Evolutionary conservation across 1,140 invertebrate species (phyloP).

Genomic region (Drosophila serrata): DNA sequence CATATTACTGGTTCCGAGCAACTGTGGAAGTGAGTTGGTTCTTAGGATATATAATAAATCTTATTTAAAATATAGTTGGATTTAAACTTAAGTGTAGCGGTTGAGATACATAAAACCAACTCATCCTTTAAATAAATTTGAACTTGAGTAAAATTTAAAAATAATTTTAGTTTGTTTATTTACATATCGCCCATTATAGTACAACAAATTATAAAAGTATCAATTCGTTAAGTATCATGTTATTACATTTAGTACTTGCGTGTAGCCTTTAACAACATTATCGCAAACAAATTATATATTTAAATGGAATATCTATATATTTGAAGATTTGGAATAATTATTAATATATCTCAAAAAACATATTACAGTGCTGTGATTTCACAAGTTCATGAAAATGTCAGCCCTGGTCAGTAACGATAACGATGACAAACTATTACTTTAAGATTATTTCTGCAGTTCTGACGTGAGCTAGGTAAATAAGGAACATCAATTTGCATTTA

Average conservation of each 20-base stretch:
- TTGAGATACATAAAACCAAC: too few relatives aligned
- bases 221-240: neutral
- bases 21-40: neutral
- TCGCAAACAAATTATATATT: neutral
- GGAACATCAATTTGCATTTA: too few relatives aligned
- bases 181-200: too few relatives aligned
- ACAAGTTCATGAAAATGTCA: neutral
- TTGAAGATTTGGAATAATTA: neutral
- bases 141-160: too few relatives aligned
- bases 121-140: too few relatives aligned
- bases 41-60: neutral
- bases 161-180: too few relatives aligned
- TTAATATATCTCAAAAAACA: neutral
- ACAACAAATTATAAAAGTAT: too few relatives aligned
- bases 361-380: neutral
- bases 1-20: conserved; percentile 16
- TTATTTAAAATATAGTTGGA: too few relatives aligned
- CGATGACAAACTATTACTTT: neutral
- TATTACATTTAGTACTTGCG: neutral
- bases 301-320: neutral
- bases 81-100: too few relatives aligned
- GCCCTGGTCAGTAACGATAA: conserved; percentile 14
- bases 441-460: neutral
- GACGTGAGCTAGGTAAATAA: neutral
- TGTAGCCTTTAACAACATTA: neutral